Percentiles rank a stretch among this genome's conserved stretches.
Evolutionary conservation across 2,797 vertebrate genomes (phyloP).

Genomic region (Gallinago solitaria): DNA sequence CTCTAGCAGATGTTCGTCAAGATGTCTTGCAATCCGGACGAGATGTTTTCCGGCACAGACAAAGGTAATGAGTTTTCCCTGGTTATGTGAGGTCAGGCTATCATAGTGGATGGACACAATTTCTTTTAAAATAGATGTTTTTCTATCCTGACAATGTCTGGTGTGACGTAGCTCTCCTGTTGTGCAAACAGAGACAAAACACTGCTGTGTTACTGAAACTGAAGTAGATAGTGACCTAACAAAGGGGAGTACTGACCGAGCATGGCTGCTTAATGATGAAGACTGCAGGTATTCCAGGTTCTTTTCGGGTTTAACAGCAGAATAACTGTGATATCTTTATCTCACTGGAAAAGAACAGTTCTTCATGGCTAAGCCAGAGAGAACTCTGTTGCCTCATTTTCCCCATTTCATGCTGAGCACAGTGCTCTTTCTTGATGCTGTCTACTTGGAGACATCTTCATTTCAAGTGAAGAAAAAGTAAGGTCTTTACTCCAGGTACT

Average conservation of each 20-base stretch:
- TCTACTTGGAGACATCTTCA: neutral
- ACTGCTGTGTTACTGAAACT: neutral
- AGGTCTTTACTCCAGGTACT: neutral
- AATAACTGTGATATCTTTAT: neutral
- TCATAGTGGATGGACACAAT: no score
- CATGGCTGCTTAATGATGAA: neutral
- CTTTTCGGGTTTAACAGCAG: neutral
- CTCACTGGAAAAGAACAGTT: neutral
- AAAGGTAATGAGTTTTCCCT: conserved; percentile 67
- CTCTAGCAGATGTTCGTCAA: conserved; percentile 86
- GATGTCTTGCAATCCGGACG: conserved; percentile 84
- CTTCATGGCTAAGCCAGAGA: neutral
- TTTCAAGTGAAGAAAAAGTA: neutral
- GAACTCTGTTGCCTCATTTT: neutral
- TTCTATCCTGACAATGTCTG: neutral
- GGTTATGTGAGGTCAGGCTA: accelerated
- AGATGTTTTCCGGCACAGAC: conserved; percentile 81
- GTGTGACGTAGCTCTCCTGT: neutral
- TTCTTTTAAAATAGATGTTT: neutral
- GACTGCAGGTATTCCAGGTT: neutral
- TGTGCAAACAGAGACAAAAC: neutral
- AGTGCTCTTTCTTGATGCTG: neutral
- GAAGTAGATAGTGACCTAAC: neutral
- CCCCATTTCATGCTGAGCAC: neutral
- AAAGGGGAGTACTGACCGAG: neutral